A percentile compares a stretch with the other conserved stretches of the same genome.
These are phyloP conservation scores for Nicator chloris DNA, from an alignment of 2,113 vertebrate species.

Conservation along the genomic window DNA sequence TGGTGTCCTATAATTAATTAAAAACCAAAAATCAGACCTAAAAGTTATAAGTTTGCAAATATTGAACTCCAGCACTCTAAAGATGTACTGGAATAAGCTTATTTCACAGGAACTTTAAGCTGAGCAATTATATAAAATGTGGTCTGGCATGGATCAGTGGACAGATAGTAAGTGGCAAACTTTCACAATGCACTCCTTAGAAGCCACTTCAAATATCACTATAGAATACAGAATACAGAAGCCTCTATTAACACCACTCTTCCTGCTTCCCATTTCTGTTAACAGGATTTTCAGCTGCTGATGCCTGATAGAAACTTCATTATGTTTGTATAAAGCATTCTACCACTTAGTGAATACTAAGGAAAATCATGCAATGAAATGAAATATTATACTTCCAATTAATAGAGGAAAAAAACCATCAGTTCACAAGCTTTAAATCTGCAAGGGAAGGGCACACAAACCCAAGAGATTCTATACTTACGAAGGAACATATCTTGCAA, in stretches of 20 bases:
- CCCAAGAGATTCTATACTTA: constrained; percentile 71
- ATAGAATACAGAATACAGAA: background rate
- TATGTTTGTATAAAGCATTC: background rate
- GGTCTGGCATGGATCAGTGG: background rate
- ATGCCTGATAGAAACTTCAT: background rate
- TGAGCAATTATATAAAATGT: background rate
- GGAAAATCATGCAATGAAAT: background rate
- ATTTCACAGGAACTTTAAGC: background rate
- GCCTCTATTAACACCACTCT: background rate
- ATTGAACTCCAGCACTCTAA: background rate
- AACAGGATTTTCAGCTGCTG: background rate
- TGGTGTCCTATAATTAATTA: constrained; percentile 77
- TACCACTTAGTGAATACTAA: background rate
- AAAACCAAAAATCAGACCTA: background rate
- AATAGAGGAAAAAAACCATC: background rate
- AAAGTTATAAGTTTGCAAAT: background rate
- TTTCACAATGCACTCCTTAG: background rate
- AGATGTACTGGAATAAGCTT: background rate
- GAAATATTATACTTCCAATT: background rate
- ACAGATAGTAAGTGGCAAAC: background rate
- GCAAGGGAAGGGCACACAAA: background rate
- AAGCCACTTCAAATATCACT: background rate
- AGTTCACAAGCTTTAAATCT: background rate
- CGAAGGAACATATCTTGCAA: constrained; percentile 93
- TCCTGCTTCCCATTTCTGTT: background rate